These are phyloP conservation scores for Pogonognathellus flavescens DNA, from an alignment of 1,140 invertebrate species.

Conservation along the genomic window DNA sequence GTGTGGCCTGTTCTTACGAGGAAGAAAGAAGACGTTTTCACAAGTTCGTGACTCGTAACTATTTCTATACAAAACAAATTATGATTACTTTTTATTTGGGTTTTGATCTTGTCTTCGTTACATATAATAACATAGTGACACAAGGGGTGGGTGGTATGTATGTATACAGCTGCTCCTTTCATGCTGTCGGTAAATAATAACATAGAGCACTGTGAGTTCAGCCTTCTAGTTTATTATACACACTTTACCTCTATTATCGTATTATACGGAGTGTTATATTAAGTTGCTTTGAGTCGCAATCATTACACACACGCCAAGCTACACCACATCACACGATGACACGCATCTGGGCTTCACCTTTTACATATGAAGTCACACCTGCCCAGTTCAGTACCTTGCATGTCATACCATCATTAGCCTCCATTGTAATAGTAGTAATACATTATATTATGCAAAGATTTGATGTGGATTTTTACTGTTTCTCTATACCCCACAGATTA, in stretches of 20 bases:
- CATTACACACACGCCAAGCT: background rate
- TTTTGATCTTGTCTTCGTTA: background rate
- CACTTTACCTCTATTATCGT: background rate
- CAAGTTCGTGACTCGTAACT: slow-evolving; percentile 27
- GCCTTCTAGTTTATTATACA: slow-evolving; percentile 17
- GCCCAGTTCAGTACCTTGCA: background rate
- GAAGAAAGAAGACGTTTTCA: slow-evolving; percentile 31
- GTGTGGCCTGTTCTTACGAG: slow-evolving; percentile 43
- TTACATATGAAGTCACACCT: slow-evolving; percentile 2
- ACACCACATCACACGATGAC: background rate
- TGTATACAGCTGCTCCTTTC: background rate
- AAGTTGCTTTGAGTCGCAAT: background rate
- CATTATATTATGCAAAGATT: background rate
- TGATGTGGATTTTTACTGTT: background rate
- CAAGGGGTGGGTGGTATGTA: background rate
- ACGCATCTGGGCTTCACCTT: background rate
- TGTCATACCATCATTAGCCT: slow-evolving; percentile 22
- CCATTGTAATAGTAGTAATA: background rate
- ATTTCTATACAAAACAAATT: background rate
- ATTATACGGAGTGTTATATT: background rate
- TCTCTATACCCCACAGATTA: slow-evolving; percentile 56
- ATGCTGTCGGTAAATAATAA: background rate
- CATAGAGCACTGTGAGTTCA: background rate
- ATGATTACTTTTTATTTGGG: slow-evolving; percentile 3
- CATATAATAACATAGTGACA: background rate